Evolutionary conservation across 1,140 invertebrate species (phyloP), one percentile per base, ranked within the genome.

Genomic region (Ephestia elutella): DNA sequence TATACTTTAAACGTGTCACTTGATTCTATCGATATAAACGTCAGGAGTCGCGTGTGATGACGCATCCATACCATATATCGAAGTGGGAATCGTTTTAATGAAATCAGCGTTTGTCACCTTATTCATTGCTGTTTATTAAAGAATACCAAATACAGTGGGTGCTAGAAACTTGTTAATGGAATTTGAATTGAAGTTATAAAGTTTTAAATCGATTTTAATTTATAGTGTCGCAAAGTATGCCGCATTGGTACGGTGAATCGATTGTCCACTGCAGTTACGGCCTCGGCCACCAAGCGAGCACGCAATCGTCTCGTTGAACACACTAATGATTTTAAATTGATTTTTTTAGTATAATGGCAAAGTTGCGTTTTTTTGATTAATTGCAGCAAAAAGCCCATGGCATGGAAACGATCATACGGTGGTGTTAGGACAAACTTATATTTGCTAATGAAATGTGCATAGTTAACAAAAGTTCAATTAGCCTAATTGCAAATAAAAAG

Each of bases 241-340:
- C 75, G 78, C 80, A 73, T 86, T 70, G 68, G 73, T 80, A 80
- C 73, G 57, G 56, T 75, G 79, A 82, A 83, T 86, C 79, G 75
- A 86, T 82, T 82, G 79, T 77, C 79, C 76, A 77, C 70, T 80
- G 80, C 77, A 78, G 78, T 78, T 71, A 75, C 62, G 73, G 69
- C 73, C 73, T 82, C 77, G 80, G 71, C 78, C 76, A 82, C 76
- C 73, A 71, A 66, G 63, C 58, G 63, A 70, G 70, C 74, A 80
- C 76, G 78, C 79, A 80, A 80, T 73, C 71, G 66, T 70, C 68
- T 75, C 66, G 62, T 72, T 75, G 65, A 66, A 68, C 65, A 56
- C 56, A 65, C 70, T 75, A 74, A 74, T 71, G 54, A 69, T 69
- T 71, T 67, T 62, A 69, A 72, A 66, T 68, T 72, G 65, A 62